Conservation (phyloP, 2,888 invertebrate species). For the Aspidapion aeneum region DNA sequence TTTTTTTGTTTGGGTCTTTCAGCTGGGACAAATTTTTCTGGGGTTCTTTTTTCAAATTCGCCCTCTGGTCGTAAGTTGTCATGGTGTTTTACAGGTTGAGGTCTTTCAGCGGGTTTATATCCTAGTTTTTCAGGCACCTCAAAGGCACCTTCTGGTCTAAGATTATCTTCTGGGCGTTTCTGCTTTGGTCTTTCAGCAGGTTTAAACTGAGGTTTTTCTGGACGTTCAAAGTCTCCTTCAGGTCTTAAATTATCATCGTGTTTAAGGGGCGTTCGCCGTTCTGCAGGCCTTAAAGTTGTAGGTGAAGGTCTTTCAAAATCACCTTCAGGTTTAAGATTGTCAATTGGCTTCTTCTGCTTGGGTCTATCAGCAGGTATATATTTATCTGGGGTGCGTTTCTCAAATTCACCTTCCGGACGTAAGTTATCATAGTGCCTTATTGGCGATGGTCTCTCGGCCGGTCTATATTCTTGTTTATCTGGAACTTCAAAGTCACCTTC, state of each 20-base stretch:
- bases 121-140: slow-evolving; percentile 28
- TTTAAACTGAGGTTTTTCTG: slow-evolving; percentile 44
- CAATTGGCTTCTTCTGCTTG: slow-evolving; percentile 41
- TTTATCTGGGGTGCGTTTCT: slow-evolving; percentile 44
- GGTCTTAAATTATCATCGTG: slow-evolving; percentile 54
- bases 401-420: slow-evolving; percentile 52
- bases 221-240: slow-evolving; percentile 55
- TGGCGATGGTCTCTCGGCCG: slow-evolving; percentile 50
- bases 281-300: slow-evolving; percentile 42
- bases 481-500: slow-evolving; percentile 54
- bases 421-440: slow-evolving; percentile 53
- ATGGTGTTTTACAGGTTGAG: slow-evolving; percentile 42
- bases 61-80: slow-evolving; percentile 63
- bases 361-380: slow-evolving; percentile 41
- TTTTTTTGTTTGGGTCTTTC: slow-evolving; percentile 44
- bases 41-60: slow-evolving; percentile 47
- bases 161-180: slow-evolving; percentile 50
- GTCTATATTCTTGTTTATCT: slow-evolving; percentile 48
- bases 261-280: slow-evolving; percentile 47
- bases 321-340: slow-evolving; percentile 44
- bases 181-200: slow-evolving; percentile 48
- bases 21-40: slow-evolving; percentile 47
- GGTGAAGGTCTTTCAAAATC: slow-evolving; percentile 46
- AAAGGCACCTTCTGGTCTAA: slow-evolving; percentile 50
- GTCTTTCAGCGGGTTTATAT: slow-evolving; percentile 39